Evolutionary conservation across 2,888 invertebrate genomes (phyloP).

Genomic region (Vannuccia rotundouncinata): DNA sequence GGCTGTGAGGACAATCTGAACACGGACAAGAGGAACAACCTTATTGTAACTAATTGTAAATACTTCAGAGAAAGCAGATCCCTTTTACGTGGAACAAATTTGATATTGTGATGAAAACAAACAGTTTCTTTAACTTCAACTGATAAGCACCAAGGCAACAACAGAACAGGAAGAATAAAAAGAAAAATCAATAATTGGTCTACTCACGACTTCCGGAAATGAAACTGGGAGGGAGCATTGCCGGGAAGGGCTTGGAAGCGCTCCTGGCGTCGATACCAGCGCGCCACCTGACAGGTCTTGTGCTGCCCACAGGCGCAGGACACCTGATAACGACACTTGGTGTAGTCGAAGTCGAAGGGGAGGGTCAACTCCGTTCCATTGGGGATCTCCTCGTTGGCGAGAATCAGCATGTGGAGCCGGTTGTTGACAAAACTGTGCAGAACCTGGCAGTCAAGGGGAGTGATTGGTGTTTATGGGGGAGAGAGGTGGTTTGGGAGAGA

Average conservation of each 20-base stretch:
- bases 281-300: not conserved
- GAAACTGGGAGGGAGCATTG: not conserved
- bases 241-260: not conserved
- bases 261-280: slow-evolving; percentile 8
- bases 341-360: slow-evolving; percentile 38
- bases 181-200: too few relatives aligned
- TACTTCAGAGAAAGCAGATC: too few relatives aligned
- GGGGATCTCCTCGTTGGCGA: slow-evolving; percentile 19
- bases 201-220: not conserved
- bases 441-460: not conserved
- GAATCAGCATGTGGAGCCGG: slow-evolving; percentile 25
- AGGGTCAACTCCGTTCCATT: slow-evolving; percentile 33
- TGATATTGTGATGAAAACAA: too few relatives aligned
- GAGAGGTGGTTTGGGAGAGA: too few relatives aligned
- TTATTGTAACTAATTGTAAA: too few relatives aligned
- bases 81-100: too few relatives aligned
- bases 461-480: too few relatives aligned
- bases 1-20: too few relatives aligned
- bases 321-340: slow-evolving; percentile 33
- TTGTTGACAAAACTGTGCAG: slow-evolving; percentile 18
- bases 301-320: slow-evolving; percentile 31
- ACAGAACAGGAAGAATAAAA: too few relatives aligned
- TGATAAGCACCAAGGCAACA: too few relatives aligned
- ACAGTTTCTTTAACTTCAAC: too few relatives aligned
- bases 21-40: too few relatives aligned